Conservation (phyloP, 2,888 invertebrate genomes). For the Acheta domesticus region DNA sequence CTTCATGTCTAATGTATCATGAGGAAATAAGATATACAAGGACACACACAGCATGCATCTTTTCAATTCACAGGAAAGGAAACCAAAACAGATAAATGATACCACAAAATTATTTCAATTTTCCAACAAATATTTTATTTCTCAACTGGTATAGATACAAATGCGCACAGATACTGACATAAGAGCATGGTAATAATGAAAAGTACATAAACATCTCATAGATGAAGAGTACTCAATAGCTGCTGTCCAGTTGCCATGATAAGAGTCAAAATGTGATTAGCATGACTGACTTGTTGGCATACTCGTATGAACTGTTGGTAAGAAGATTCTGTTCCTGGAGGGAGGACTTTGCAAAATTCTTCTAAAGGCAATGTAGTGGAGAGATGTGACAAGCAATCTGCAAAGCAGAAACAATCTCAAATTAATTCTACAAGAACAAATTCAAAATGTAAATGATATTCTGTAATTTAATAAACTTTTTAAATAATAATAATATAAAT, state of each 20-base stretch:
- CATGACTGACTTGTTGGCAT: conserved; percentile 58
- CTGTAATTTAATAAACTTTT: not conserved
- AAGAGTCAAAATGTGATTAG: conserved; percentile 58
- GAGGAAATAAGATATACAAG: too few relatives aligned
- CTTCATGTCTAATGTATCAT: too few relatives aligned
- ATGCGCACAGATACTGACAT: too few relatives aligned
- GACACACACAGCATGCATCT: too few relatives aligned
- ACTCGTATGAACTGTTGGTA: conserved; percentile 49
- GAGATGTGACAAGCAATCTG: conserved; percentile 50
- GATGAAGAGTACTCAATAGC: conserved; percentile 42
- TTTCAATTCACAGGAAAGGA: too few relatives aligned
- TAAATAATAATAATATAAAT: not conserved
- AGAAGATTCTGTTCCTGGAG: conserved; percentile 44
- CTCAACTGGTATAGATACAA: too few relatives aligned
- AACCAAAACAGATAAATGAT: too few relatives aligned
- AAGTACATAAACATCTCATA: conserved; percentile 25
- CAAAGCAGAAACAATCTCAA: conserved; percentile 36
- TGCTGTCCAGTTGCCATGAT: conserved; percentile 60
- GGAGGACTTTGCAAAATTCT: conserved; percentile 48
- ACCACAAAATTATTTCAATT: too few relatives aligned
- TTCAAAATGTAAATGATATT: not conserved
- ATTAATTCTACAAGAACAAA: not conserved
- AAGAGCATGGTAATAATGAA: too few relatives aligned
- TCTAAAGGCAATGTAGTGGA: conserved; percentile 50
- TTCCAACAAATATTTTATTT: too few relatives aligned